These are phyloP conservation scores for Reticulitermes lucifugus DNA, from an alignment of 2,888 invertebrate genomes.

Conservation along the genomic window DNA sequence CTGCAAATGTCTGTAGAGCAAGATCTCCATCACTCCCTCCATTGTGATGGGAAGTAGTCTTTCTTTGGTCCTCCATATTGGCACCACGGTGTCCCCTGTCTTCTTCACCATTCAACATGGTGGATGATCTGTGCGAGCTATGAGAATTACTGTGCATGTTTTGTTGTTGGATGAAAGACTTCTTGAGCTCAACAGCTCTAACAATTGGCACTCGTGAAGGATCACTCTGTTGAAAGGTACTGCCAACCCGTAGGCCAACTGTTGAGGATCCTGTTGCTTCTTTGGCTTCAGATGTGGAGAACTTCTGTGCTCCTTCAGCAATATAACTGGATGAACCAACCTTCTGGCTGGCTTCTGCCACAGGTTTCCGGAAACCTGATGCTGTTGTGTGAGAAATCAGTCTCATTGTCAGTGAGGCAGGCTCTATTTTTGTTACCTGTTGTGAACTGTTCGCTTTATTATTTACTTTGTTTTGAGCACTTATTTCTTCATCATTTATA, in stretches of 20 bases:
- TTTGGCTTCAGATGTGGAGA: slow-evolving; percentile 29
- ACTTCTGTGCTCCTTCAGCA: background rate
- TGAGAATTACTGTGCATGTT: slow-evolving; percentile 17
- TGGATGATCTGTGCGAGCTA: background rate
- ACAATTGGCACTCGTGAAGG: slow-evolving; percentile 65
- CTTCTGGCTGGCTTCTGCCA: slow-evolving; percentile 36
- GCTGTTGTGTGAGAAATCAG: slow-evolving; percentile 48
- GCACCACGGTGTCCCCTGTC: background rate
- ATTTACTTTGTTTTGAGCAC: background rate
- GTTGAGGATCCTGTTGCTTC: slow-evolving; percentile 16
- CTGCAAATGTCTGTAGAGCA: slow-evolving; percentile 2
- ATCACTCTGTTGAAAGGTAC: slow-evolving; percentile 49
- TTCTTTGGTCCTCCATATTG: background rate
- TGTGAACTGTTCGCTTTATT: background rate
- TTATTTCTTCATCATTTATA: background rate
- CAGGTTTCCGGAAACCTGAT: background rate
- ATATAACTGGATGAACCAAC: slow-evolving; percentile 1
- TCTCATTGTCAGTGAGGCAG: slow-evolving; percentile 50
- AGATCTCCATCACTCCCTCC: background rate
- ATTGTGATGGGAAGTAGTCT: background rate
- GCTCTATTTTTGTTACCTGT: slow-evolving; percentile 44
- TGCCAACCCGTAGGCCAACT: background rate
- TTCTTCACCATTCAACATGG: background rate
- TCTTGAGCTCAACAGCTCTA: slow-evolving; percentile 66
- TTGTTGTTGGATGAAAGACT: slow-evolving; percentile 58